These are phyloP conservation scores for Polypedilum vanderplanki DNA, from an alignment of 1,140 invertebrate species.

Conservation along the genomic window DNA sequence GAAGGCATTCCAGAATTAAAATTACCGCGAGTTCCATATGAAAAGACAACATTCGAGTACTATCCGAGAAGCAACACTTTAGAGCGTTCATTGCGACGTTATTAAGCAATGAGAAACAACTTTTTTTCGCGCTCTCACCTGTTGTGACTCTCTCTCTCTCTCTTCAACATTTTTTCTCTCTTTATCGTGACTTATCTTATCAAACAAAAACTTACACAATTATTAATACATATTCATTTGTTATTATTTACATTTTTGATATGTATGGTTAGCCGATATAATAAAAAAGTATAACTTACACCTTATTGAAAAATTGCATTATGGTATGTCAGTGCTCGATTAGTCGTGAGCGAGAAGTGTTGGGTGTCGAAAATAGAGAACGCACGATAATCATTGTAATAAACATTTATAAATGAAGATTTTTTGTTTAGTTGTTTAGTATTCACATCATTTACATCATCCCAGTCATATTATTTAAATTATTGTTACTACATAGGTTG, in stretches of 20 bases:
- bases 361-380: background rate
- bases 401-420: background rate
- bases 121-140: background rate
- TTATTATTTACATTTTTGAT: background rate
- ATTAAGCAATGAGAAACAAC: background rate
- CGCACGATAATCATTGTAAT: background rate
- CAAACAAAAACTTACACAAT: background rate
- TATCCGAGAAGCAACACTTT: background rate
- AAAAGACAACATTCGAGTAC: background rate
- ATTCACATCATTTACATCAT: background rate
- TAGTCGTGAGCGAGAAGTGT: constrained; percentile 9
- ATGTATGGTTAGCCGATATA: background rate
- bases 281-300: background rate
- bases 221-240: background rate
- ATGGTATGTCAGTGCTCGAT: background rate
- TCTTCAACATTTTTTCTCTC: background rate
- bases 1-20: background rate
- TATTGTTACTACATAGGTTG: too few relatives aligned
- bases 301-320: background rate
- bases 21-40: background rate
- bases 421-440: background rate
- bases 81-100: background rate
- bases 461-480: background rate
- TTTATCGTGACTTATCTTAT: background rate
- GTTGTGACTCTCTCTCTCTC: background rate